Evolutionary conservation across 2,888 invertebrate species (phyloP).

Genomic region (Malthinus flaveolus): DNA sequence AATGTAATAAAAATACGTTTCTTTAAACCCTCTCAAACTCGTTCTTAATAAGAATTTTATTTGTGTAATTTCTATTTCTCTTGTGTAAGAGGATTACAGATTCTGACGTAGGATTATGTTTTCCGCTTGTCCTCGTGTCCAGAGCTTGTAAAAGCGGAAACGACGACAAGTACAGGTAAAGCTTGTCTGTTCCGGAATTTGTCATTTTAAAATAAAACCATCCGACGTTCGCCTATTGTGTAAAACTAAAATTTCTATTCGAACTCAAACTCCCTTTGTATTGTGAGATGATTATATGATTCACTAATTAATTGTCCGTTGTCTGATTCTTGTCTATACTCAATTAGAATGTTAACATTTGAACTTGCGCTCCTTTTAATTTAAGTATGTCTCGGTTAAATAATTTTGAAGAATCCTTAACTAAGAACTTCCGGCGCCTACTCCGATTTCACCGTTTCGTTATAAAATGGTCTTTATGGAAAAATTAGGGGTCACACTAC

Average conservation of each 20-base stretch:
- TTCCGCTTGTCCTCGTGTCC: constrained; percentile 19
- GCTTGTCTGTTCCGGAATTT: constrained; percentile 11
- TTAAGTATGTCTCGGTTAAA: constrained; percentile 18
- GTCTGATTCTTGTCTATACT: neutral
- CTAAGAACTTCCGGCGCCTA: constrained; percentile 30
- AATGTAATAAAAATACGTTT: neutral
- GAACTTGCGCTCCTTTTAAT: constrained; percentile 1
- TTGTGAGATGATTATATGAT: neutral
- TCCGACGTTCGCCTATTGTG: neutral
- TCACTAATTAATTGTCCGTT: neutral
- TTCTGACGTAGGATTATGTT: constrained; percentile 17
- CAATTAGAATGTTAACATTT: neutral
- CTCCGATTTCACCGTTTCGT: neutral
- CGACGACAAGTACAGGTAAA: constrained; percentile 10
- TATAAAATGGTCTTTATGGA: no score
- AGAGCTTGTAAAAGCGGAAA: constrained; percentile 10
- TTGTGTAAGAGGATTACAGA: constrained; percentile 15
- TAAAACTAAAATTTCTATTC: neutral
- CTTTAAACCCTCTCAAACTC: neutral
- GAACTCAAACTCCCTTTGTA: neutral
- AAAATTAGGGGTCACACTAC: no score
- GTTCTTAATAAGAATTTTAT: constrained; percentile 11
- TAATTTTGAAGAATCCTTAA: constrained; percentile 21
- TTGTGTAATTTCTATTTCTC: neutral
- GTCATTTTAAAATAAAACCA: neutral